Percentiles rank a stretch among this genome's conserved stretches.
Conservation (phyloP, 2,888 invertebrate species). For the Conus canariensis region DNA sequence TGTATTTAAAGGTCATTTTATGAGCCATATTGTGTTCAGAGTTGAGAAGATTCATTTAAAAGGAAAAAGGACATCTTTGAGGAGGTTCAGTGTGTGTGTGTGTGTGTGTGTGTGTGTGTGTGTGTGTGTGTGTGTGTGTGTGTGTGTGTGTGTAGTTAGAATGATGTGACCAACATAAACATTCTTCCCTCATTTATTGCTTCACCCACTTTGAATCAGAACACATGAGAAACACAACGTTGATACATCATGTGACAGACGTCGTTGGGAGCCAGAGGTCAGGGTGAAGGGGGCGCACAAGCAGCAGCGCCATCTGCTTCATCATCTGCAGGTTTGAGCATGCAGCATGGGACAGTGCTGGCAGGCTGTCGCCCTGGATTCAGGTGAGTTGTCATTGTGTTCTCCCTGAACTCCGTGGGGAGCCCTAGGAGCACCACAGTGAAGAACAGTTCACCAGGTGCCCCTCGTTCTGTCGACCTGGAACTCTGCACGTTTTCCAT, state of each 20-base stretch:
- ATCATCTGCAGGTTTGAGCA: background rate
- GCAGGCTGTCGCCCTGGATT: background rate
- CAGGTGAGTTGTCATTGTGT: background rate
- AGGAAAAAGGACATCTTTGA: too few species aligned
- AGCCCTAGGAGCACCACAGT: too few species aligned
- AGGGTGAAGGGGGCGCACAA: background rate
- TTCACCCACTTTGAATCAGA: too few species aligned
- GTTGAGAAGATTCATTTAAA: too few species aligned
- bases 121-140: background rate
- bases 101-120: background rate
- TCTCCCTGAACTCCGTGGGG: background rate
- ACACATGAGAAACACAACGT: too few species aligned
- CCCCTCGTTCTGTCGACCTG: too few species aligned
- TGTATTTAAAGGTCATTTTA: too few species aligned
- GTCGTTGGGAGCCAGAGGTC: background rate
- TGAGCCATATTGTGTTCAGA: too few species aligned
- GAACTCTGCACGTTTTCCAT: too few species aligned
- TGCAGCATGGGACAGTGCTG: background rate
- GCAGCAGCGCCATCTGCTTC: background rate
- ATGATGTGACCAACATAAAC: too few species aligned
- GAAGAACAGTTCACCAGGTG: too few species aligned
- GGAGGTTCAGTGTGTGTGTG: background rate
- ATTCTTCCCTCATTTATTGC: too few species aligned
- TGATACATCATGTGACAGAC: background rate
- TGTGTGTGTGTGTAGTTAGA: background rate